Percentiles rank a stretch among this genome's conserved stretches.
Evolutionary conservation across 2,113 vertebrate species (phyloP).

Genomic region (Sturnus vulgaris): DNA sequence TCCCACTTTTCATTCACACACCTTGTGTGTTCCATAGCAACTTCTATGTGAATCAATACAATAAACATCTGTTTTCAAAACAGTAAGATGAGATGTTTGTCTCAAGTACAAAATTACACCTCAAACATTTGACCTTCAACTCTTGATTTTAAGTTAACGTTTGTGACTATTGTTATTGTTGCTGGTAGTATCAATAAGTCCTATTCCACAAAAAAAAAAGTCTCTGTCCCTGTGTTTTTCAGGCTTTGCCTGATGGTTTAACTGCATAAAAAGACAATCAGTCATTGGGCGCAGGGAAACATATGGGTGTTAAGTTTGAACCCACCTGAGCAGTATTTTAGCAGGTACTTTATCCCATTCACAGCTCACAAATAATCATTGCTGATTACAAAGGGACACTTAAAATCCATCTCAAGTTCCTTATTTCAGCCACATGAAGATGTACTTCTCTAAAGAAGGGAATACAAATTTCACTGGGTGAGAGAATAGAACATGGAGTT

Average conservation of each 20-base stretch:
- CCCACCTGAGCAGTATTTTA: background rate
- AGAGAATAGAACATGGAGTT: background rate
- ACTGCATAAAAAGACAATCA: background rate
- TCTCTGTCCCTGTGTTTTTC: background rate
- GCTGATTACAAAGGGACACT: background rate
- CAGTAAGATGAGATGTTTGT: background rate
- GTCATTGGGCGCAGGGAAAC: background rate
- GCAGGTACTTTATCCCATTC: background rate
- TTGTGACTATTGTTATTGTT: background rate
- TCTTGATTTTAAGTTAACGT: background rate
- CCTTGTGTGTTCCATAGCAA: background rate
- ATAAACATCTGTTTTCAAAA: background rate
- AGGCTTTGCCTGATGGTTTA: background rate
- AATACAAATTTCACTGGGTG: background rate
- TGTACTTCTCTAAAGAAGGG: background rate
- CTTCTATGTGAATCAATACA: background rate
- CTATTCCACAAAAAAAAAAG: background rate
- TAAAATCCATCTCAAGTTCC: background rate
- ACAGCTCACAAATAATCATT: background rate
- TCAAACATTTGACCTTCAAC: background rate
- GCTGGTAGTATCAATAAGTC: background rate
- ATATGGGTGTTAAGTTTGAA: fast-evolving
- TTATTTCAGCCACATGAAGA: background rate
- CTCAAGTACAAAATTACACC: background rate
- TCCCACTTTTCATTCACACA: background rate